Evolutionary conservation across 2,797 vertebrate genomes (phyloP).

Genomic region (Lacerta viridis): DNA sequence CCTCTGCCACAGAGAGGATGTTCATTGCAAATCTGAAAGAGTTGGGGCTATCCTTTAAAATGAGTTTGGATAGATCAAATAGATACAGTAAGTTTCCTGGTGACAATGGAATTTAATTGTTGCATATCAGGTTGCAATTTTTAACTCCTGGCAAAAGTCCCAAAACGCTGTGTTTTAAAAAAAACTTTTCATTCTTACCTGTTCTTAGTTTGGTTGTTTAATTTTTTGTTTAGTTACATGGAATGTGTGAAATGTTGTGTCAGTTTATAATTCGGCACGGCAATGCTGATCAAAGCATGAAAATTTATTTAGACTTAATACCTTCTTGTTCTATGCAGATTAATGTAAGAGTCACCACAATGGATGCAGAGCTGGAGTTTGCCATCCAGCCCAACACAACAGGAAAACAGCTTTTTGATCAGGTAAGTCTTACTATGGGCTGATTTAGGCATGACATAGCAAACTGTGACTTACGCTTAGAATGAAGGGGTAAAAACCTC

Average conservation of each 20-base stretch:
- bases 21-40: neutral
- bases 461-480: neutral
- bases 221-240: neutral
- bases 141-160: neutral
- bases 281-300: neutral
- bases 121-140: neutral
- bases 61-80: neutral
- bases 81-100: neutral
- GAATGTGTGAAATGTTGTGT: neutral
- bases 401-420: constrained; percentile 98
- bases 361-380: constrained; percentile 98
- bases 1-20: neutral
- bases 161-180: neutral
- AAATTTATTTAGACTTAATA: neutral
- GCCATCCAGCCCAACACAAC: constrained; percentile 97
- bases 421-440: constrained; percentile 82
- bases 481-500: neutral
- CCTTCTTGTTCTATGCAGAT: constrained; percentile 83
- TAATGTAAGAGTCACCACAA: constrained; percentile 96
- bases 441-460: neutral
- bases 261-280: neutral
- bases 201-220: constrained; percentile 4
- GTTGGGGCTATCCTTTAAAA: neutral
- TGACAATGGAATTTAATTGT: neutral
- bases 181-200: neutral